Base-by-base conservation (phyloP, 2,113 vertebrate genomes). In the Gymnarchus niloticus region DNA sequence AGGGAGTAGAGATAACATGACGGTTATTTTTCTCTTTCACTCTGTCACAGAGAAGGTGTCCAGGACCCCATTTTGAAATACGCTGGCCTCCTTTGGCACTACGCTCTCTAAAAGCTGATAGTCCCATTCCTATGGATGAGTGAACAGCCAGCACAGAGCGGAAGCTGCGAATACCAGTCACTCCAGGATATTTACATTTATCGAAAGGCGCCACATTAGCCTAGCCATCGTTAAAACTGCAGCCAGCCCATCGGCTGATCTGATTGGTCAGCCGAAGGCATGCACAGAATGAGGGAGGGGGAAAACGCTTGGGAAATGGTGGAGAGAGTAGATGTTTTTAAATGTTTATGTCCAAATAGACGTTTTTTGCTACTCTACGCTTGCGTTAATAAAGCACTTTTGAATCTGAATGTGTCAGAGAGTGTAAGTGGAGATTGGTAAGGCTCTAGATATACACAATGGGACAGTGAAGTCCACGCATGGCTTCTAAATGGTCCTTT, bases 381-480 rank as follows among this genome's bases (percentile, higher is more conserved):
- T 73, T 41, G 41, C 41, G 3, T 17, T 73, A 6, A 17, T 73
- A 73, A 73, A 6, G 28, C 33, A 73, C 59, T 65, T 65, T 9
- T 65, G 65, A 73, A 41, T 17, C 41, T 73, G 19, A 73, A 73
- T 73, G 33, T 73, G 65, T 14, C 65, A 33, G 28, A 28, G 59
- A 51, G 52, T 28, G 14, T 17, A 41, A 48, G 37, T 28, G 61
- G 76, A 33, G 61, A 28, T 25, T 78, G 10, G 59, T 49, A 6
- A 85, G 25, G 54, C 28, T 65, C 46, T 46, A 65, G 51, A 33
- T 76, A 81, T 25, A 65, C 81, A 54, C n/a, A 73, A n/a, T 65
- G 69, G 28, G 52, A 86, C 87, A 88, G 86, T 17, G 61, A 84
- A 56, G 61, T 83, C 84, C 83, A 84, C 85, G 33, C 61, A 78